phyloP scores from a whole-genome alignment of 2,888 invertebrate genomes.

The Temnothorax ravouxi region DNA sequence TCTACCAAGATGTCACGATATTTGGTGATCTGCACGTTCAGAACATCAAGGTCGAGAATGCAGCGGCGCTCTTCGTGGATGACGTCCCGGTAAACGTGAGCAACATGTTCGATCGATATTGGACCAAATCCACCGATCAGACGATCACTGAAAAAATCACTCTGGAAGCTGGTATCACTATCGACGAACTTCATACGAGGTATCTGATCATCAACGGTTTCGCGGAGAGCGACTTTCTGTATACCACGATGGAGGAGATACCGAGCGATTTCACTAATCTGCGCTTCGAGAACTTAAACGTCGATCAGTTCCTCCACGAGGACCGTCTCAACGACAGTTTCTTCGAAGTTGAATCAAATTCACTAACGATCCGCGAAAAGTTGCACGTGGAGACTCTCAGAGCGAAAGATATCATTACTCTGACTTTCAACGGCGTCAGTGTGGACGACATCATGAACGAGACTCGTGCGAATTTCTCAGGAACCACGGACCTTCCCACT shows the following conservation, averaged over 20 bases:
- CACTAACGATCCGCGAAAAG: constrained; percentile 62
- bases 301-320: constrained; percentile 62
- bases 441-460: constrained; percentile 69
- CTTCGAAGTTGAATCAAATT: constrained; percentile 61
- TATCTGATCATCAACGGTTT: constrained; percentile 79
- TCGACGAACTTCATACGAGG: constrained; percentile 74
- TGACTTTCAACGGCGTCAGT: constrained; percentile 77
- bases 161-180: constrained; percentile 73
- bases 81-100: constrained; percentile 58
- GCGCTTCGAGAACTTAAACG: constrained; percentile 73
- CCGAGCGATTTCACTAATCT: constrained; percentile 65
- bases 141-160: constrained; percentile 65
- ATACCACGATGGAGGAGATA: constrained; percentile 72
- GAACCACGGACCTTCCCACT: constrained; percentile 56
- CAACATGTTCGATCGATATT: constrained; percentile 67
- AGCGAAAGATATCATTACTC: constrained; percentile 67
- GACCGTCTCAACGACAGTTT: constrained; percentile 42
- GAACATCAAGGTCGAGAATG: constrained; percentile 63
- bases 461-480: constrained; percentile 53
- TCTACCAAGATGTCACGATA: constrained; percentile 78
- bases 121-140: constrained; percentile 81
- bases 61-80: constrained; percentile 59
- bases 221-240: constrained; percentile 76
- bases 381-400: constrained; percentile 68
- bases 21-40: constrained; percentile 74